Conservation (phyloP, 1,140 invertebrate genomes). For the Psix sp. region DNA sequence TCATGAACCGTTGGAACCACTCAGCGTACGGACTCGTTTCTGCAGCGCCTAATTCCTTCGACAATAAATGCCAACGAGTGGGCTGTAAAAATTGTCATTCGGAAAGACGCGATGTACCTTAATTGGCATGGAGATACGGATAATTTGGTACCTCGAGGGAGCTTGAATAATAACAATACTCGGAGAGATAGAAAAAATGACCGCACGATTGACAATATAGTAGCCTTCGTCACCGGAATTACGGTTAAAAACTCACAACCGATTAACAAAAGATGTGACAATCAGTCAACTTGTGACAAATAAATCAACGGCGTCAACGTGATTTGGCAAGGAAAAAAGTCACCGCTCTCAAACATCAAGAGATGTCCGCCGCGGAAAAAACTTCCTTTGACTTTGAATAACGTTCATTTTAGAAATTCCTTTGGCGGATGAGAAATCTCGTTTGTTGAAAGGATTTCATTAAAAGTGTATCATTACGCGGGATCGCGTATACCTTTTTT, state of each 20-base stretch:
- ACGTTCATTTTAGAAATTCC: slow-evolving; percentile 35
- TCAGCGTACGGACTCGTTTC: slow-evolving; percentile 56
- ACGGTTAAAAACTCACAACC: neutral
- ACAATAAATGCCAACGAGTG: slow-evolving; percentile 40
- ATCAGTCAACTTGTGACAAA: slow-evolving; percentile 26
- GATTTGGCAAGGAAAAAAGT: slow-evolving; percentile 22
- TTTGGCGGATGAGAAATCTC: slow-evolving; percentile 28
- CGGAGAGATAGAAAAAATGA: neutral
- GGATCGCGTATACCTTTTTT: slow-evolving; percentile 27
- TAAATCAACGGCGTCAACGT: slow-evolving; percentile 18
- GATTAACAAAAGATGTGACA: slow-evolving; percentile 31
- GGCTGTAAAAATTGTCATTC: slow-evolving; percentile 46
- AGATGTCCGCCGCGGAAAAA: slow-evolving; percentile 18
- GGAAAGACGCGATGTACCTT: slow-evolving; percentile 16
- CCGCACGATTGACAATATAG: slow-evolving; percentile 10
- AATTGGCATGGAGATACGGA: slow-evolving; percentile 26
- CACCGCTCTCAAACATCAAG: slow-evolving; percentile 33
- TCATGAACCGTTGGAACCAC: slow-evolving; percentile 62
- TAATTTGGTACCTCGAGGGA: slow-evolving; percentile 5
- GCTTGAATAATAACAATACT: slow-evolving; percentile 7
- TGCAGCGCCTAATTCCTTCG: slow-evolving; percentile 64
- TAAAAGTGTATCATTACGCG: slow-evolving; percentile 44
- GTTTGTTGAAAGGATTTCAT: slow-evolving; percentile 48
- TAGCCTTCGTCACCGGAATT: slow-evolving; percentile 21
- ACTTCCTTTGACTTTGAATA: slow-evolving; percentile 41